Evolutionary conservation across 2,797 vertebrate genomes (phyloP).

Genomic region (Leucoraja ocellata): DNA sequence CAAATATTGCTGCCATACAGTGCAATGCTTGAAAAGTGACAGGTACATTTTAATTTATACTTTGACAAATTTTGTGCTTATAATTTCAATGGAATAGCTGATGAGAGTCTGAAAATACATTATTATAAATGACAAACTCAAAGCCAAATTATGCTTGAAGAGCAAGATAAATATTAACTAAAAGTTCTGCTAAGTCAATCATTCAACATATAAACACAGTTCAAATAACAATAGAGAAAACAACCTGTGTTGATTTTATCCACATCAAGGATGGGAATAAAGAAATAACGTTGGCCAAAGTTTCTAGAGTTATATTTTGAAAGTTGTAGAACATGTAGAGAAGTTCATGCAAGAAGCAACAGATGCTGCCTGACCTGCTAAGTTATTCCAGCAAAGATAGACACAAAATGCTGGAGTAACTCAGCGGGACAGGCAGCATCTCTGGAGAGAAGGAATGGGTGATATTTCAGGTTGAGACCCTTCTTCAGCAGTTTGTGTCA

Average conservation of each 20-base stretch:
- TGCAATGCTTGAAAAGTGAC: not conserved
- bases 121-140: not conserved
- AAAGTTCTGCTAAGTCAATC: not conserved
- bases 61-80: not conserved
- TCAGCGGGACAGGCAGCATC: too few relatives aligned
- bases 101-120: not conserved
- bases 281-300: not conserved
- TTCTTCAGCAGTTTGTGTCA: too few relatives aligned
- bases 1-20: constrained; percentile 1
- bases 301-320: not conserved
- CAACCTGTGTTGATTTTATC: not conserved
- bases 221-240: not conserved
- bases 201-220: not conserved
- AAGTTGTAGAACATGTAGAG: not conserved
- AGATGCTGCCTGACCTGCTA: too few relatives aligned
- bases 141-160: not conserved
- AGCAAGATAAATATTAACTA: not conserved
- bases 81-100: not conserved
- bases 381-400: too few relatives aligned
- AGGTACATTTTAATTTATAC: not conserved
- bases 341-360: too few relatives aligned
- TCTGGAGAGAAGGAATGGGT: too few relatives aligned
- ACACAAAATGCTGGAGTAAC: too few relatives aligned
- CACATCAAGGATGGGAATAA: not conserved
- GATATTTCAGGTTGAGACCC: too few relatives aligned